Evolutionary conservation across 2,113 vertebrate genomes (phyloP), one percentile per base, ranked within the genome.

Genomic region (Todiramphus chloris): DNA sequence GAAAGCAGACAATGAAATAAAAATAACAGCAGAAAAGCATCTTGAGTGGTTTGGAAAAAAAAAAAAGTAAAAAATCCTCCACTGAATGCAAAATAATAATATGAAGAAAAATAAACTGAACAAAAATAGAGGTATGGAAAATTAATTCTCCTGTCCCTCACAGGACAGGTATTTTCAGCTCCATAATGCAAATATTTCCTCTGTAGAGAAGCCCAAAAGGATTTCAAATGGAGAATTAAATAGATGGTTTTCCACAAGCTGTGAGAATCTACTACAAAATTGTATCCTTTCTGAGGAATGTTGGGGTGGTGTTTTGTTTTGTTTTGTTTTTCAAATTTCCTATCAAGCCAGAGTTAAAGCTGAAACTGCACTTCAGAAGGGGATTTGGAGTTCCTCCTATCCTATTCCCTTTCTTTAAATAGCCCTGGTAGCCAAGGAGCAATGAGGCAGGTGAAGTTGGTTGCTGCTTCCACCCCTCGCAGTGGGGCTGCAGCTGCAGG

Each of bases 11-110:
- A 91, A 14, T 66, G 30, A 43, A 72, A 62, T 90, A 85, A 83
- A 91, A 97, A 93, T 59, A 82, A 68, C 11, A 28, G 55, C 35
- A 92, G 69, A 93, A 67, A 82, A 79, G 30, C 70, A 83, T 63
- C 48, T 60, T 25, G 79, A 72, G 33, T 62, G 28, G 70, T 59
- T 86, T 68, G 63, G 11, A 56, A 73, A 72, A 69, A 74, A 30
- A 64, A 39, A 43, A 41, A 51, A 18, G 33, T 37, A 37, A 91
- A 20, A 16, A 33, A 62, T 35, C 4, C 53, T 87, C 24, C 21
- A 28, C 35, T 20, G 18, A 84, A 92, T 86, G 67, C 56, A 67
- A 62, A 74, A 70, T 78, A 91, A 55, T 63, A 67, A 33, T 11
- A 59, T 12, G 0, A 70, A 83, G 3, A 82, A 80, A 56, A 89